Percentiles rank a stretch among this genome's conserved stretches.
Conservation (phyloP, 2,797 vertebrate genomes). For the Melanotaenia boesemani region DNA sequence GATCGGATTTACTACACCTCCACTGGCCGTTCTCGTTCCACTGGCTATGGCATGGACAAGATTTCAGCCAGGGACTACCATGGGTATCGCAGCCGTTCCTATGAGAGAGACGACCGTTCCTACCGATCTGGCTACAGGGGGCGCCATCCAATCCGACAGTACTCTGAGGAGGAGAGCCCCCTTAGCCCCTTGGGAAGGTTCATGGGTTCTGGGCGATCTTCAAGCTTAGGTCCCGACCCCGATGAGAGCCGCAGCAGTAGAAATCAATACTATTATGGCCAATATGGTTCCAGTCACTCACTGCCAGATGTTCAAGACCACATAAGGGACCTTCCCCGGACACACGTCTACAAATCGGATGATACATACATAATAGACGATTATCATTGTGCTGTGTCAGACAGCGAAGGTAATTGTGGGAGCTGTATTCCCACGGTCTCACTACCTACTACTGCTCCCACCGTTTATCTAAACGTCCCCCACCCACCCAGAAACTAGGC, state of each 20-base stretch:
- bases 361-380: slow-evolving; percentile 98
- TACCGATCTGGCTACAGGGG: slow-evolving; percentile 87
- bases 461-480: slow-evolving; percentile 83
- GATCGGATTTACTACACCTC: slow-evolving; percentile 87
- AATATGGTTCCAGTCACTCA: slow-evolving; percentile 98
- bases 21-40: slow-evolving; percentile 89
- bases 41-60: slow-evolving; percentile 92
- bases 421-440: slow-evolving; percentile 85
- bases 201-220: slow-evolving; percentile 85
- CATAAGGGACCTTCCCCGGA: slow-evolving; percentile 94
- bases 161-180: slow-evolving; percentile 94
- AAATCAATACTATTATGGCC: slow-evolving; percentile 82
- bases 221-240: slow-evolving; percentile 85
- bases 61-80: slow-evolving; percentile 87
- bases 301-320: slow-evolving; percentile 99
- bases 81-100: slow-evolving; percentile 91
- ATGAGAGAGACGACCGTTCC: slow-evolving; percentile 87
- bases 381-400: slow-evolving; percentile 98
- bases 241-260: slow-evolving; percentile 86
- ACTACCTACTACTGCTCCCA: slow-evolving; percentile 82
- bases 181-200: slow-evolving; percentile 91
- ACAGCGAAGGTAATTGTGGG: slow-evolving; percentile 99
- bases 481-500: slow-evolving; percentile 85
- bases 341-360: slow-evolving; percentile 95
- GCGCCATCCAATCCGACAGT: slow-evolving; percentile 87